Conservation (phyloP, 2,888 invertebrate genomes). For the Aphodius sticticus region DNA sequence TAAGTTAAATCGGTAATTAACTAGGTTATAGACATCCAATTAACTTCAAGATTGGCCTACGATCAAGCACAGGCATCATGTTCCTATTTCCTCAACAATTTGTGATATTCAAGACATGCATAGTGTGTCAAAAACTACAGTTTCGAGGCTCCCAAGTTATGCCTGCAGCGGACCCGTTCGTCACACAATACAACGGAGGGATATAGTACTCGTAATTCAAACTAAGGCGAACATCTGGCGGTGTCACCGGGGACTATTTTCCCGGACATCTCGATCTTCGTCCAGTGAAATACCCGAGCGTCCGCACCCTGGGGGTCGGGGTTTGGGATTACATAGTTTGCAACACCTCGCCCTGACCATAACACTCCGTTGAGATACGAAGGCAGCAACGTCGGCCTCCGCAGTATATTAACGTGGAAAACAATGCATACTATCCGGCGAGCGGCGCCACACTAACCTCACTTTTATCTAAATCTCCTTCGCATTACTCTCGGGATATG, state of each 20-base stretch:
- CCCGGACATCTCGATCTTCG: neutral
- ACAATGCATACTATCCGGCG: neutral
- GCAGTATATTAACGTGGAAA: neutral
- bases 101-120: neutral
- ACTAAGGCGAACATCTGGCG: neutral
- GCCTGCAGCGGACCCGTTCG: neutral
- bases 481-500: neutral
- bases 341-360: conserved; percentile 4
- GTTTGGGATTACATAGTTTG: neutral
- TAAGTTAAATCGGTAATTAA: too few relatives aligned
- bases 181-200: neutral
- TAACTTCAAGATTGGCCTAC: too few relatives aligned
- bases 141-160: neutral
- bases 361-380: neutral
- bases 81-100: neutral
- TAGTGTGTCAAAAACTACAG: neutral
- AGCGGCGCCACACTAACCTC: neutral
- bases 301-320: neutral
- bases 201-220: neutral
- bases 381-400: neutral
- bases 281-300: neutral
- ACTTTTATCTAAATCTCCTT: neutral
- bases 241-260: neutral
- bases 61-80: neutral
- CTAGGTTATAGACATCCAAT: too few relatives aligned